phyloP scores from a whole-genome alignment of 1,140 invertebrate species.

The Lucilia cuprina region DNA sequence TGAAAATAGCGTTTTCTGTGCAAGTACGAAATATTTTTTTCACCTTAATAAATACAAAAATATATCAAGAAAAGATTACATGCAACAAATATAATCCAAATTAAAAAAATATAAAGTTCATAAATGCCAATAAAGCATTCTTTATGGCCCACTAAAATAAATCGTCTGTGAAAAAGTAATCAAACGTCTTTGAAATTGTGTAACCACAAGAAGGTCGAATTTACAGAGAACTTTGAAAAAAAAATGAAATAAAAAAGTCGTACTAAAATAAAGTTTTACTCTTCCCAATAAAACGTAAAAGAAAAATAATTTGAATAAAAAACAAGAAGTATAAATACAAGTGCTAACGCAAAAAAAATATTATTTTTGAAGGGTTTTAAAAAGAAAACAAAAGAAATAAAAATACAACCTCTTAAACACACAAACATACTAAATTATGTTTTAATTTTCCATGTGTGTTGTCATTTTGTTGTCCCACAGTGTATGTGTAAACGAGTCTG shows the following conservation, averaged over 20 bases:
- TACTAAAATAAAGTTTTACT: not conserved
- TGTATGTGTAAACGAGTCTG: not conserved
- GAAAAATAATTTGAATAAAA: not conserved
- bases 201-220: slow-evolving; percentile 10
- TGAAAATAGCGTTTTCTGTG: not conserved
- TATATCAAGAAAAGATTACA: not conserved
- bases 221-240: slow-evolving; percentile 6
- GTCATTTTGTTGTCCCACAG: not conserved
- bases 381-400: not conserved
- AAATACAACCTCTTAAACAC: no score
- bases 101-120: not conserved
- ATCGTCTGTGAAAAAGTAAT: not conserved
- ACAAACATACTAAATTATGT: not conserved
- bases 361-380: not conserved
- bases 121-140: not conserved
- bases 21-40: not conserved
- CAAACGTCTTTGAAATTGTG: not conserved
- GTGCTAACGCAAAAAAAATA: not conserved
- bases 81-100: not conserved
- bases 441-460: not conserved
- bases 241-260: not conserved
- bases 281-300: not conserved
- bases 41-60: not conserved
- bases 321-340: not conserved
- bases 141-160: not conserved